These are phyloP conservation scores for Forbesichthys agassizii DNA, from an alignment of 2,113 vertebrate genomes.

Conservation along the genomic window DNA sequence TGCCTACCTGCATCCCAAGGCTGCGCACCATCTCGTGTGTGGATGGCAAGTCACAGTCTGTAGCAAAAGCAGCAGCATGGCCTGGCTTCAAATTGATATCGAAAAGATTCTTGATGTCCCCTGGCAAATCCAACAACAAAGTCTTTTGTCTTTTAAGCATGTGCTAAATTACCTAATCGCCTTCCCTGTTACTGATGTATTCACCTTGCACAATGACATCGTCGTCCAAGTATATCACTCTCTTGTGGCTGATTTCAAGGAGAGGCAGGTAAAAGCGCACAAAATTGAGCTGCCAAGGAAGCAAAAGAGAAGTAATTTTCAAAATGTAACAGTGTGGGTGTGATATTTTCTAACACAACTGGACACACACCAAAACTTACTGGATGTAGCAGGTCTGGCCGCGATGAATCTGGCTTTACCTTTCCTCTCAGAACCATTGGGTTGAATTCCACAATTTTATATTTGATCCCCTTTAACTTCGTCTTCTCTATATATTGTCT, in stretches of 20 bases:
- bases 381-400: constrained; percentile 93
- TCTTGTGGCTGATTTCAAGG: constrained; percentile 85
- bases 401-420: constrained; percentile 87
- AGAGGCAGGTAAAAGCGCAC: constrained; percentile 92
- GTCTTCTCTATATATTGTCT: constrained; percentile 92
- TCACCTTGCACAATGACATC: constrained; percentile 97
- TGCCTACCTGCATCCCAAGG: constrained; percentile 91
- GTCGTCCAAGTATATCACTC: constrained; percentile 93
- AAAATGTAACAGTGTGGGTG: background rate
- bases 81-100: constrained; percentile 80
- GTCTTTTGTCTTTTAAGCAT: background rate
- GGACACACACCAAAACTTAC: constrained; percentile 76
- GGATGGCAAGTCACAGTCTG: constrained; percentile 89
- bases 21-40: constrained; percentile 89
- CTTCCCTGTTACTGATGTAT: background rate
- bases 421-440: constrained; percentile 89
- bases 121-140: constrained; percentile 59
- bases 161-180: background rate
- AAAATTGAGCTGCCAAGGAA: constrained; percentile 89
- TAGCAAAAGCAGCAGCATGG: constrained; percentile 92
- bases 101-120: constrained; percentile 90
- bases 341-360: background rate
- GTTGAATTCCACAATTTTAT: constrained; percentile 93
- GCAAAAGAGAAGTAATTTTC: background rate
- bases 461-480: constrained; percentile 86